Evolutionary conservation across 2,113 vertebrate genomes (phyloP), one percentile per base, ranked within the genome.

Genomic region (Fulica atra): DNA sequence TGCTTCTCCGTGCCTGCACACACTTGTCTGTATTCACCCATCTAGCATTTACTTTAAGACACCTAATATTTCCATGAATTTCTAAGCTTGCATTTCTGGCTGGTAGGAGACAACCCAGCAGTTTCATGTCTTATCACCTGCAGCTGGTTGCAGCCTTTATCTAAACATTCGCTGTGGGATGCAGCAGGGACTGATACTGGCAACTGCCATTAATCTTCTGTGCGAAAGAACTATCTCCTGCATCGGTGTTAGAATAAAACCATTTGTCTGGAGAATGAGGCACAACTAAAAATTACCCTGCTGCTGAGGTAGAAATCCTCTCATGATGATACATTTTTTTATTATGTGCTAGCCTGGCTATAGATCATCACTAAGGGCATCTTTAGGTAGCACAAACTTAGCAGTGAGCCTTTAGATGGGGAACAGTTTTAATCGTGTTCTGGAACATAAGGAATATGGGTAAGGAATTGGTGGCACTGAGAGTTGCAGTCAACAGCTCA

Each of bases 171-270:
- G 3, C 80, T 74, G 85, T 72, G 89, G 83, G 83, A 80, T 60
- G 56, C 81, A 95, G 35, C 13, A 7, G 90, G 83, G 88, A 95
- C 88, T 94, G 91, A 82, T 66, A 66, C 40, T 71, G 81, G 90
- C 92, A 93, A 63, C 65, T 89, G 80, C 57, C 76, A 92, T 94
- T 95, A 96, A 95, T 96, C 92, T 95, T 93, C 71, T 40, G 50
- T 80, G 83, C 5, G 12, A 88, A 84, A 93, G 72, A 73, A 93
- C 48, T 44, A 88, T 87, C 74, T 86, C 68, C 66, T 80, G 25
- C 38, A 93, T 82, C 90, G 87, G 74, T 16, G 64, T 66, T 91
- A 90, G 70, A 92, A 91, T 89, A 86, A 94, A 92, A 66, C 42
- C 51, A 73, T 95, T 94, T 91, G 69, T 93, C 84, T 94, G 91